A percentile compares a stretch with the other conserved stretches of the same genome.
Evolutionary conservation across 1,140 invertebrate genomes (phyloP).

Genomic region (Orius insidiosus): DNA sequence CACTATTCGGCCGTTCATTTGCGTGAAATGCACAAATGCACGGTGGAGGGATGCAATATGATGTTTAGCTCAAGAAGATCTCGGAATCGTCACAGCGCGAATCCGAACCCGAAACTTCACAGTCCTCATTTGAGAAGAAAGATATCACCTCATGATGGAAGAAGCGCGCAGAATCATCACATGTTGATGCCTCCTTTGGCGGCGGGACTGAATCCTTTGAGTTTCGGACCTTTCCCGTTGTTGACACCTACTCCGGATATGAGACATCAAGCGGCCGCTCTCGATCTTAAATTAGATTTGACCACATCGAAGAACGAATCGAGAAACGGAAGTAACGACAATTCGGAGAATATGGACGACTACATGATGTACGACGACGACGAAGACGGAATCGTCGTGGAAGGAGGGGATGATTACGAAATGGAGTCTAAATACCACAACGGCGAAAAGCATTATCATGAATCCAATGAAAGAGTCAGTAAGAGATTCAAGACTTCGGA

Average conservation of each 20-base stretch:
- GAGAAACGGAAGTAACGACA: conserved; percentile 18
- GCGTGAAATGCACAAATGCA: conserved; percentile 98
- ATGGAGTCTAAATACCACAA: conserved; percentile 22
- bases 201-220: conserved; percentile 42
- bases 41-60: conserved; percentile 96
- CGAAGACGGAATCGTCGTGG: conserved; percentile 42
- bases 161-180: conserved; percentile 69
- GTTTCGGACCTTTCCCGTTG: conserved; percentile 57
- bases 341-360: conserved; percentile 27
- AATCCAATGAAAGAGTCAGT: conserved; percentile 40
- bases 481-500: conserved; percentile 39
- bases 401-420: conserved; percentile 38
- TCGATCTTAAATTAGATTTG: conserved; percentile 51
- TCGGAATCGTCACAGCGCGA: conserved; percentile 90
- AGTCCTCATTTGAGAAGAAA: conserved; percentile 81
- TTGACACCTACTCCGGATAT: conserved; percentile 53
- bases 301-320: conserved; percentile 30
- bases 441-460: conserved; percentile 27
- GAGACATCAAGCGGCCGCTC: conserved; percentile 36
- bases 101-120: conserved; percentile 96
- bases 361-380: conserved; percentile 35
- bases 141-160: conserved; percentile 81
- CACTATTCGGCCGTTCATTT: conserved; percentile 98
- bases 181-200: conserved; percentile 54
- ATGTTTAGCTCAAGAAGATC: conserved; percentile 96